Percentiles rank a stretch among this genome's conserved stretches.
Evolutionary conservation across 2,113 vertebrate species (phyloP).

Genomic region (Holacanthus passer): DNA sequence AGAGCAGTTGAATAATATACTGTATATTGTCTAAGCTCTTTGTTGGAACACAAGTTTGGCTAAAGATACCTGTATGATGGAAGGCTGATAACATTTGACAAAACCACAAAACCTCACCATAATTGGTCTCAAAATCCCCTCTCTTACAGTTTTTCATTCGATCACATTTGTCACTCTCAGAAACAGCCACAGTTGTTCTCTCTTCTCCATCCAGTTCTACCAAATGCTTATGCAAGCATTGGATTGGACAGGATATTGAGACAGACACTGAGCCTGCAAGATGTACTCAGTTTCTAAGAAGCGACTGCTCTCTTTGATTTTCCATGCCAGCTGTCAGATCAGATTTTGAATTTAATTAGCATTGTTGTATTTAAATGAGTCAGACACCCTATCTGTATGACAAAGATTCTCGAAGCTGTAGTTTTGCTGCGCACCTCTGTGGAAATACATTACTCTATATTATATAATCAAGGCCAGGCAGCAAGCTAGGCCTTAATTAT

Average conservation of each 20-base stretch:
- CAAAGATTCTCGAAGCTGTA: neutral
- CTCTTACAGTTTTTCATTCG: neutral
- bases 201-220: slow-evolving; percentile 7
- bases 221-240: slow-evolving; percentile 21
- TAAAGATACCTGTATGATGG: neutral
- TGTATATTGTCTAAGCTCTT: neutral
- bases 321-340: slow-evolving; percentile 5
- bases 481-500: neutral
- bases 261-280: slow-evolving; percentile 11
- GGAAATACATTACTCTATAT: neutral
- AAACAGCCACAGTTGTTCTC: slow-evolving; percentile 1
- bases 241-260: slow-evolving; percentile 26
- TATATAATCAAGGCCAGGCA: slow-evolving; percentile 3
- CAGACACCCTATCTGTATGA: neutral
- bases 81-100: neutral
- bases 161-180: slow-evolving; percentile 13
- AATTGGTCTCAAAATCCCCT: neutral
- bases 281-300: neutral
- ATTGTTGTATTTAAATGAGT: slow-evolving; percentile 20
- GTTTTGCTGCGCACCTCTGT: neutral
- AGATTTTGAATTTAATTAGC: slow-evolving; percentile 16
- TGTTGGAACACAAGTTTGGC: neutral
- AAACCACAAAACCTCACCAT: neutral
- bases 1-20: neutral
- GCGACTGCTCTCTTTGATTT: neutral